Percentiles rank a stretch among this genome's conserved stretches.
These are phyloP conservation scores for Drosophila pseudoananassae DNA, from an alignment of 1,140 invertebrate genomes.

Conservation along the genomic window DNA sequence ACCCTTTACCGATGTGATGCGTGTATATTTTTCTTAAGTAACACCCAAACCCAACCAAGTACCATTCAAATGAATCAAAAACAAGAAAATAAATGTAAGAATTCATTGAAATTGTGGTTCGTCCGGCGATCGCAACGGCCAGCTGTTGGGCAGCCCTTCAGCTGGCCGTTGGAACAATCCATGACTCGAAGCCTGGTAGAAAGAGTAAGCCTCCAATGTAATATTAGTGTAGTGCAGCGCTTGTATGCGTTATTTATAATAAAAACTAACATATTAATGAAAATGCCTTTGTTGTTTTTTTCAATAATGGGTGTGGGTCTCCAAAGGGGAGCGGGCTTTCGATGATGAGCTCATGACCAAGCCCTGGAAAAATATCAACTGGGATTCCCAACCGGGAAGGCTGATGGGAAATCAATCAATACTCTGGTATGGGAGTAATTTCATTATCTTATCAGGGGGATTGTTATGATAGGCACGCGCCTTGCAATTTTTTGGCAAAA, in stretches of 20 bases:
- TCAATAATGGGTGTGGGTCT: not conserved
- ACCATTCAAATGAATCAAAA: slow-evolving; percentile 37
- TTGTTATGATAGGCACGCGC: too few species aligned
- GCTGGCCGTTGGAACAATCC: slow-evolving; percentile 49
- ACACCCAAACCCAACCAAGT: not conserved
- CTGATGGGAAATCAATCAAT: not conserved
- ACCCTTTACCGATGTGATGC: slow-evolving; percentile 85
- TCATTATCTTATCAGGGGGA: too few species aligned
- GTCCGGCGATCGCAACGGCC: slow-evolving; percentile 47
- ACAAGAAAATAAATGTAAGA: not conserved
- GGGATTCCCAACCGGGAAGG: slow-evolving; percentile 10
- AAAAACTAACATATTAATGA: slow-evolving; percentile 50
- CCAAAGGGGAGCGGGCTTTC: not conserved
- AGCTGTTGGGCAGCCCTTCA: slow-evolving; percentile 31
- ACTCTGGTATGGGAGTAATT: too few species aligned
- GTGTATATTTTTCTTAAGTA: slow-evolving; percentile 84
- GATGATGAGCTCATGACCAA: slow-evolving; percentile 13
- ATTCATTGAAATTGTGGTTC: slow-evolving; percentile 9
- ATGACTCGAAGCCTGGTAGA: slow-evolving; percentile 16
- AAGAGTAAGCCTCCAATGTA: slow-evolving; percentile 26
- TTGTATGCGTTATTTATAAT: slow-evolving; percentile 51
- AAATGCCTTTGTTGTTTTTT: not conserved
- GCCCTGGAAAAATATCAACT: not conserved
- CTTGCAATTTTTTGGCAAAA: too few species aligned
- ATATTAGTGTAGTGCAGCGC: slow-evolving; percentile 39